Conservation (phyloP, 2,888 invertebrate species). For the Caenorhabditis sp. region DNA sequence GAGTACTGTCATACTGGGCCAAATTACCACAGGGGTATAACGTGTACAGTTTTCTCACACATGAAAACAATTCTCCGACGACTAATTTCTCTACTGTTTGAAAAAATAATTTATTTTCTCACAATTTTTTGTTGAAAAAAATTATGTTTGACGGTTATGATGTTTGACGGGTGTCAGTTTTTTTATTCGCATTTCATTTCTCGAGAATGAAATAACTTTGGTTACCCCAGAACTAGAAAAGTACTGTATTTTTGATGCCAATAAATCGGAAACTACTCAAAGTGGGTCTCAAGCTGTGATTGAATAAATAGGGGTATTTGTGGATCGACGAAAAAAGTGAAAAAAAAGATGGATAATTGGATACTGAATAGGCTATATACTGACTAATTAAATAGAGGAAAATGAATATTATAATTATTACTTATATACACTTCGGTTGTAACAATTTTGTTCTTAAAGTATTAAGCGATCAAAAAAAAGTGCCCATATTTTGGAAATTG, state of each 20-base stretch:
- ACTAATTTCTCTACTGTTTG: too few species aligned
- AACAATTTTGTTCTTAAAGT: neutral
- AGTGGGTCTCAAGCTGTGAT: neutral
- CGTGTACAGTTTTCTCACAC: too few species aligned
- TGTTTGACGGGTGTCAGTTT: neutral
- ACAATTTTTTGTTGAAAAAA: too few species aligned
- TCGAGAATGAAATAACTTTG: too few species aligned
- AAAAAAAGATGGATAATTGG: neutral
- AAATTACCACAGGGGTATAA: too few species aligned
- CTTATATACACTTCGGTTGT: neutral
- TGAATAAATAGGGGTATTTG: neutral
- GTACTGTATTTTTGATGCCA: neutral
- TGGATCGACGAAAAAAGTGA: neutral
- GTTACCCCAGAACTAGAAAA: too few species aligned
- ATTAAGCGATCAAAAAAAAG: too few species aligned
- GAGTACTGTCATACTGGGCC: too few species aligned
- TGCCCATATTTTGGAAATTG: neutral
- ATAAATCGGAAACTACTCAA: neutral
- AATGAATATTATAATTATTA: neutral
- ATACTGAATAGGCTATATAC: neutral
- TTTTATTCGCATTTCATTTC: neutral
- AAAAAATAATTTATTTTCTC: too few species aligned
- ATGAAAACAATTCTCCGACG: too few species aligned
- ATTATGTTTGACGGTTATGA: neutral
- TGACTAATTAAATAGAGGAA: neutral